Percentiles rank a stretch among this genome's conserved stretches.
Conservation (phyloP, 2,797 vertebrate species). For the Neosalanx taihuensis region DNA sequence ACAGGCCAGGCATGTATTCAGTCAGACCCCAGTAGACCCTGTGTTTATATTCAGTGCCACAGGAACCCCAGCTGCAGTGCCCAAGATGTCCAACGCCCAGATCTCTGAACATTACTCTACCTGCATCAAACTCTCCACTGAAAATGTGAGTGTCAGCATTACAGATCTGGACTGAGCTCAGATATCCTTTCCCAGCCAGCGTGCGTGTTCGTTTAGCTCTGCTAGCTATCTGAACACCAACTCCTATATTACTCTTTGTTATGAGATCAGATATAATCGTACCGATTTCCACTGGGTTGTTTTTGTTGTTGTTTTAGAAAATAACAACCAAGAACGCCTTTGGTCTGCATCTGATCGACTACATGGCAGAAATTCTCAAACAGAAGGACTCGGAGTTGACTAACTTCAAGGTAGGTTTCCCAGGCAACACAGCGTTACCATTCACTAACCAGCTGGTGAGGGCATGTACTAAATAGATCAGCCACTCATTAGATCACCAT, state of each 20-base stretch:
- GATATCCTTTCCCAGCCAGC: too few relatives aligned
- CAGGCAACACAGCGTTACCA: too few relatives aligned
- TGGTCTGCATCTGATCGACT: slow-evolving; percentile 93
- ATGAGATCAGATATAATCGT: too few relatives aligned
- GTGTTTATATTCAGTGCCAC: slow-evolving; percentile 61
- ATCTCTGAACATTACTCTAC: slow-evolving; percentile 94
- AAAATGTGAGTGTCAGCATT: slow-evolving; percentile 86
- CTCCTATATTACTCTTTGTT: too few relatives aligned
- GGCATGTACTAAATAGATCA: too few relatives aligned
- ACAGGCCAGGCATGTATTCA: too few relatives aligned
- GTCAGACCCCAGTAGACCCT: background rate
- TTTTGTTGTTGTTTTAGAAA: slow-evolving; percentile 82
- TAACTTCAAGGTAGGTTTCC: slow-evolving; percentile 88
- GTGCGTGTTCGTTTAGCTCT: too few relatives aligned
- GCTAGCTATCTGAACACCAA: too few relatives aligned
- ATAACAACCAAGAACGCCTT: slow-evolving; percentile 97
- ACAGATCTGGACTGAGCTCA: too few relatives aligned
- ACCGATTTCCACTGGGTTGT: background rate
- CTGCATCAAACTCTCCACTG: slow-evolving; percentile 91
- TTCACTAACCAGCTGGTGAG: too few relatives aligned
- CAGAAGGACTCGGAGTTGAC: slow-evolving; percentile 85
- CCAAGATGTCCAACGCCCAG: slow-evolving; percentile 84
- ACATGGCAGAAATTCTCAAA: slow-evolving; percentile 91
- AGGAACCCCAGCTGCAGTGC: slow-evolving; percentile 70
- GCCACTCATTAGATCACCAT: too few relatives aligned